A percentile compares a stretch with the other conserved stretches of the same genome.
phyloP scores from a whole-genome alignment of 2,113 vertebrate genomes.

The Thermophis baileyi region DNA sequence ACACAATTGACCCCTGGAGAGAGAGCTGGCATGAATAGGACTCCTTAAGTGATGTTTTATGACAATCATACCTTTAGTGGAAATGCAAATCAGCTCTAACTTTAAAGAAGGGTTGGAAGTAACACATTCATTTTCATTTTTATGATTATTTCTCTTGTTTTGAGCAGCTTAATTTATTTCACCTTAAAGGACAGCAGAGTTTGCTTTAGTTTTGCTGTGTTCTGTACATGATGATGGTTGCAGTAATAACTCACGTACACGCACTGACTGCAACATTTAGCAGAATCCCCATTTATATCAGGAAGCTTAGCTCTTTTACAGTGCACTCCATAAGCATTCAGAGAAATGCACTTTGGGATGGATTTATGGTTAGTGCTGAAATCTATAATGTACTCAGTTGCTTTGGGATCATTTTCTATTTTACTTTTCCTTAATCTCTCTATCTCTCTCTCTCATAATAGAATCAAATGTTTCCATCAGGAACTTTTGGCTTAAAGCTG shows the following conservation, averaged over 20 bases:
- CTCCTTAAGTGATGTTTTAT: neutral
- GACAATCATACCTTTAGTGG: neutral
- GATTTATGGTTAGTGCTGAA: slow-evolving; percentile 21
- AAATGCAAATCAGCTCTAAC: neutral
- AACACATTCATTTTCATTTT: neutral
- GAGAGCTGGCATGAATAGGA: neutral
- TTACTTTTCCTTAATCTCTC: slow-evolving; percentile 17
- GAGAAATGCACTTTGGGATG: slow-evolving; percentile 2
- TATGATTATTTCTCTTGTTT: neutral
- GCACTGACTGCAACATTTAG: neutral
- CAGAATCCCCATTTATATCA: neutral
- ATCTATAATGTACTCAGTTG: slow-evolving; percentile 5
- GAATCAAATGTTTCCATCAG: slow-evolving; percentile 15
- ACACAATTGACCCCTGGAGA: neutral
- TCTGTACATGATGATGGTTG: neutral
- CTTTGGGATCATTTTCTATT: neutral
- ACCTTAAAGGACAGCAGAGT: slow-evolving; percentile 2
- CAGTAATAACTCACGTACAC: neutral
- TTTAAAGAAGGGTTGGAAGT: neutral
- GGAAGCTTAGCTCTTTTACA: neutral
- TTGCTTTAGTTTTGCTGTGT: neutral
- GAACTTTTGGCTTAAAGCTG: slow-evolving; percentile 2
- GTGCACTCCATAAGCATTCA: neutral
- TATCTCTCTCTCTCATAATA: neutral
- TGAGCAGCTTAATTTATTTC: slow-evolving; percentile 6